Percentiles rank a stretch among this genome's conserved stretches.
These are phyloP conservation scores for Agapostemon virescens DNA, from an alignment of 2,888 invertebrate species.

Conservation along the genomic window DNA sequence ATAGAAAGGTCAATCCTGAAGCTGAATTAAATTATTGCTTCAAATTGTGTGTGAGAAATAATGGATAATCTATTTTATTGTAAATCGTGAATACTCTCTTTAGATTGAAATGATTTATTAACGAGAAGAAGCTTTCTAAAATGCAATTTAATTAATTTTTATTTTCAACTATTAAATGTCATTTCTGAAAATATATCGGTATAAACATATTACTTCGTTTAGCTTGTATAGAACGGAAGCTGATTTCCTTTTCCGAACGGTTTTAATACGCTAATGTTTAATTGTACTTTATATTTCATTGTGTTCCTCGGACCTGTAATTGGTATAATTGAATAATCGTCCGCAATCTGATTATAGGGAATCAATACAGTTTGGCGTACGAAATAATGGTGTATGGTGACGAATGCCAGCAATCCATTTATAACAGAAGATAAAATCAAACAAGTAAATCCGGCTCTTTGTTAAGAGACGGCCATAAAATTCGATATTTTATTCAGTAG, in stretches of 20 bases:
- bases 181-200: no score
- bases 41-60: background rate
- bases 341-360: background rate
- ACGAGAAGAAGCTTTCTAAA: no score
- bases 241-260: background rate
- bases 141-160: no score
- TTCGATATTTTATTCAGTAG: background rate
- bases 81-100: no score
- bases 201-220: background rate
- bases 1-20: background rate
- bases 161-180: no score
- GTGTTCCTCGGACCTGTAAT: background rate
- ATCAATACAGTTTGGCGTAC: background rate
- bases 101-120: no score
- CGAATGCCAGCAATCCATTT: background rate
- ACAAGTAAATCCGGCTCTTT: background rate
- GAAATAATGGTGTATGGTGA: background rate
- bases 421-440: conserved; percentile 6
- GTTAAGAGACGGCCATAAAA: background rate
- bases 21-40: background rate
- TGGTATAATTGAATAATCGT: background rate
- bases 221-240: background rate
- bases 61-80: no score
- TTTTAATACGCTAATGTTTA: background rate
- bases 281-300: background rate